phyloP scores from a whole-genome alignment of 2,888 invertebrate genomes.

The Acanthoscelides obtectus region DNA sequence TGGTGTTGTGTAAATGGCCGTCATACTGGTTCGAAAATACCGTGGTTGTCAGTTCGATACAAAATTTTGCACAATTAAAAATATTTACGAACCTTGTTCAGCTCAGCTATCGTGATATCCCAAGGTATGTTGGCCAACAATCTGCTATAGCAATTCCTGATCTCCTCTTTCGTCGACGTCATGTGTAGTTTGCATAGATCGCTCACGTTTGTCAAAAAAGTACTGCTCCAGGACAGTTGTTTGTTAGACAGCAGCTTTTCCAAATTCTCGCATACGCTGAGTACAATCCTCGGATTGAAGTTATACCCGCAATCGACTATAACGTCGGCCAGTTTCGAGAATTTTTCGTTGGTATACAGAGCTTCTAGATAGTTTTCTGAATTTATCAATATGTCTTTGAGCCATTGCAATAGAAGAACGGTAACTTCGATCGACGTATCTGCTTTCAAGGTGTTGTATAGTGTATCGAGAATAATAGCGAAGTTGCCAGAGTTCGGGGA shows the following conservation, averaged over 20 bases:
- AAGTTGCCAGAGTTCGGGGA: conserved; percentile 82
- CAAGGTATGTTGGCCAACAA: conserved; percentile 61
- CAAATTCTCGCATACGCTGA: conserved; percentile 58
- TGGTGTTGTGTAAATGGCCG: no score
- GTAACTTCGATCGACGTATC: conserved; percentile 56
- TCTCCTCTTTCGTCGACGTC: conserved; percentile 55
- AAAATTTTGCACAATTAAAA: no score
- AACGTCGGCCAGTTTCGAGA: conserved; percentile 58
- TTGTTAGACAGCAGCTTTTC: conserved; percentile 58
- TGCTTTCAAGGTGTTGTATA: conserved; percentile 59
- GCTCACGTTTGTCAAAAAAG: conserved; percentile 56
- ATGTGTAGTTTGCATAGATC: conserved; percentile 63
- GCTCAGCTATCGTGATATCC: conserved; percentile 61
- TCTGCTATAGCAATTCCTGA: conserved; percentile 56
- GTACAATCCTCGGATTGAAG: conserved; percentile 55
- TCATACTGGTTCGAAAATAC: no score
- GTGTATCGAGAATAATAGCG: conserved; percentile 67
- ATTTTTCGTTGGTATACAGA: conserved; percentile 60
- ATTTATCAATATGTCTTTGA: conserved; percentile 66
- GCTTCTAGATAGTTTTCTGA: conserved; percentile 63
- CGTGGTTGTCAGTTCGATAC: no score
- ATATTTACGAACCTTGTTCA: conserved; percentile 43
- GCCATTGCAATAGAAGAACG: conserved; percentile 66
- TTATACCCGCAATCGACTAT: conserved; percentile 58
- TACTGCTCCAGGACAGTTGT: conserved; percentile 59